phyloP scores from a whole-genome alignment of 2,797 vertebrate genomes.

The Cephalopachus bancanus region DNA sequence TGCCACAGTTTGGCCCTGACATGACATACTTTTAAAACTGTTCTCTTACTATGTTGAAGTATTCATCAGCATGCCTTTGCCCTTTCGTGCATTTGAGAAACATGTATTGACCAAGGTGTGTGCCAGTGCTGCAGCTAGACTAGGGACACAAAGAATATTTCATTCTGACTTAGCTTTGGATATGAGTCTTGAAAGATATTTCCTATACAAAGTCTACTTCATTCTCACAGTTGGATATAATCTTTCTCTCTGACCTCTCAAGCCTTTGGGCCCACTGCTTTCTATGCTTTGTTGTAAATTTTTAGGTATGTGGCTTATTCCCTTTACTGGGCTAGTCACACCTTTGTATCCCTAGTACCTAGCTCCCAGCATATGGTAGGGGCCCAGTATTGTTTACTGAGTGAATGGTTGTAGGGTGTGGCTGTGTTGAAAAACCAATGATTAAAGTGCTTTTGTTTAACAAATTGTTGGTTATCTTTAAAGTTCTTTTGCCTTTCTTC shows the following conservation, averaged over 20 bases:
- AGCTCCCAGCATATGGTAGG: neutral
- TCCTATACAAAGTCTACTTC: neutral
- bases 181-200: neutral
- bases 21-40: neutral
- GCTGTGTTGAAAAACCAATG: neutral
- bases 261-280: neutral
- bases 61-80: neutral
- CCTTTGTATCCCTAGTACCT: neutral
- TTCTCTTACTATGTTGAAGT: neutral
- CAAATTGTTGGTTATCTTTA: neutral
- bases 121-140: neutral
- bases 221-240: neutral
- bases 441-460: slow-evolving; percentile 39
- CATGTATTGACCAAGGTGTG: too few relatives aligned
- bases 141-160: neutral
- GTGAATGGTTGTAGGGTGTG: neutral
- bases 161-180: neutral
- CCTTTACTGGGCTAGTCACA: neutral
- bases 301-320: neutral
- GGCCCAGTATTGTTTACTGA: neutral
- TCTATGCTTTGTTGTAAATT: neutral
- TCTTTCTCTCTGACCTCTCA: neutral
- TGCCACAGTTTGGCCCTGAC: neutral
- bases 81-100: neutral
- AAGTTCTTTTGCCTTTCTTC: neutral